Evolutionary conservation across 64 coral and sea anemone genomes (phyloP).

Genomic region (Stylophora pistillata): DNA sequence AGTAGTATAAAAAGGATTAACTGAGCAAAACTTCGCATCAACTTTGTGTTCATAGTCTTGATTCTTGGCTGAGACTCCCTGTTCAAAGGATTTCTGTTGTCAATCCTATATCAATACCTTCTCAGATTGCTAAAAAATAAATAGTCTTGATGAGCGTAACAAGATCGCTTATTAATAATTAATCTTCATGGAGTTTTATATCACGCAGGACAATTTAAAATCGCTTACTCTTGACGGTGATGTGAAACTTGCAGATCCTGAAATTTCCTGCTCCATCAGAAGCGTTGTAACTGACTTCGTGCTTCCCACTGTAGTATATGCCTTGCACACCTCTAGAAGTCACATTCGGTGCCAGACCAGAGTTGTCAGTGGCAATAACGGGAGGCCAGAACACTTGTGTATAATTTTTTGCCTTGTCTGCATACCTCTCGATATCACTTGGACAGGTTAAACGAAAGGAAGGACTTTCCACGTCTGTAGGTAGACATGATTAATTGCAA

Average conservation of each 20-base stretch:
- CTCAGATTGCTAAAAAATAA: too few relatives aligned
- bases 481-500: too few relatives aligned
- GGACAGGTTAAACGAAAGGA: constrained; percentile 63
- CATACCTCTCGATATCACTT: constrained; percentile 17
- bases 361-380: constrained; percentile 69
- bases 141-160: too few relatives aligned
- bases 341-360: constrained; percentile 12
- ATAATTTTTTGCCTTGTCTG: constrained; percentile 35
- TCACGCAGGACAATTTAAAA: not conserved
- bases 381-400: constrained; percentile 50
- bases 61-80: too few relatives aligned
- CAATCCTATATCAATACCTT: too few relatives aligned
- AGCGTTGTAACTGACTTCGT: constrained; percentile 44
- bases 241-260: constrained; percentile 44
- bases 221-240: constrained; percentile 63
- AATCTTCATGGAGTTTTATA: not conserved
- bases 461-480: constrained; percentile 55
- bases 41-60: too few relatives aligned
- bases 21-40: too few relatives aligned
- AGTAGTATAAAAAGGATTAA: too few relatives aligned
- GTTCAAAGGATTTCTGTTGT: too few relatives aligned
- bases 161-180: not conserved
- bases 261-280: constrained; percentile 66
- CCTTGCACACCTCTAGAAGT: constrained; percentile 20
- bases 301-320: constrained; percentile 34